Conservation (phyloP, 2,113 vertebrate species). For the Leptobrachium leishanense region DNA sequence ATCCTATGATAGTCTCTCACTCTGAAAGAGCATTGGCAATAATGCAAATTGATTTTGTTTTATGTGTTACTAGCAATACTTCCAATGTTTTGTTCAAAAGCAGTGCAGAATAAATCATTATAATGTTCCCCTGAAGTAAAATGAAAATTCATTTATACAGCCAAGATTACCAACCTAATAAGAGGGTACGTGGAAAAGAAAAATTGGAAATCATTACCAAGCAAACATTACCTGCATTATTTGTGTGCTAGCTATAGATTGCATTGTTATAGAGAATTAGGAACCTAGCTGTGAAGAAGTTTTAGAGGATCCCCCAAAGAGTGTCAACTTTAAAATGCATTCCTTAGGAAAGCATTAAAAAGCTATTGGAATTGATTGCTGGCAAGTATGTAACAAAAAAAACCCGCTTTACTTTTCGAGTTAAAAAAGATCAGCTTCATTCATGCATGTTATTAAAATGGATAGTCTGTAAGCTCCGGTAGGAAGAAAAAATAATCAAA, state of each 20-base stretch:
- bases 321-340: slow-evolving; percentile 80
- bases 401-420: slow-evolving; percentile 74
- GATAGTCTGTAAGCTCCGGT: slow-evolving; percentile 77
- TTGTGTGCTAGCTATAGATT: slow-evolving; percentile 79
- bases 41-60: not conserved
- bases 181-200: slow-evolving; percentile 78
- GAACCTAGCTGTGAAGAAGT: slow-evolving; percentile 73
- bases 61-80: slow-evolving; percentile 55
- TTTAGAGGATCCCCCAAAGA: slow-evolving; percentile 76
- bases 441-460: slow-evolving; percentile 94
- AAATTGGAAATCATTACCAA: slow-evolving; percentile 92
- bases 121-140: slow-evolving; percentile 88
- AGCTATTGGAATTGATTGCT: slow-evolving; percentile 86
- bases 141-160: slow-evolving; percentile 90
- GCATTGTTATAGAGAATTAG: slow-evolving; percentile 81
- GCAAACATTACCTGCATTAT: slow-evolving; percentile 89
- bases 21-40: not conserved
- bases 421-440: slow-evolving; percentile 78
- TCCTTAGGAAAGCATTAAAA: slow-evolving; percentile 84
- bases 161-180: slow-evolving; percentile 87
- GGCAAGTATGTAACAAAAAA: slow-evolving; percentile 81
- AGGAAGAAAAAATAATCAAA: slow-evolving; percentile 80
- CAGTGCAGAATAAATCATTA: slow-evolving; percentile 80
- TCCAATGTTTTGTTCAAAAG: slow-evolving; percentile 72
- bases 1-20: no score